Conservation (phyloP, 2,888 invertebrate genomes). For the Polymixis lichenea region DNA sequence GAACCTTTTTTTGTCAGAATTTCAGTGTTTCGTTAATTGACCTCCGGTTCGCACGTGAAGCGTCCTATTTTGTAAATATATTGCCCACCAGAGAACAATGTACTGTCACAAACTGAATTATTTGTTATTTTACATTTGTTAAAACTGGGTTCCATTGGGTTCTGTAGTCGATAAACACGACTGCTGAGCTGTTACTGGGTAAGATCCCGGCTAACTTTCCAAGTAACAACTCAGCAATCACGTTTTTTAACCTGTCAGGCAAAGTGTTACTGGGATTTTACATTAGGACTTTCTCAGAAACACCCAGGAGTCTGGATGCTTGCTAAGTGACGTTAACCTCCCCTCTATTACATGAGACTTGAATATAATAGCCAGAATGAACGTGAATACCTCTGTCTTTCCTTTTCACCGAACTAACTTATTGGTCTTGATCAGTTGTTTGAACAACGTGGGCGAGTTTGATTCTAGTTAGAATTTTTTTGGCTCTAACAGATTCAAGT, state of each 20-base stretch:
- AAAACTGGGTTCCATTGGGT: too few relatives aligned
- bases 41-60: slow-evolving; percentile 25
- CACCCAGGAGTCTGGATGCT: neutral
- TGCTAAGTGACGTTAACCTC: neutral
- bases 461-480: neutral
- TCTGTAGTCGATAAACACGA: too few relatives aligned
- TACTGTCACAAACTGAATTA: slow-evolving; percentile 18
- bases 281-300: neutral
- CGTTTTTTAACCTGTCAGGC: neutral
- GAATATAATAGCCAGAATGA: neutral
- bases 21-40: slow-evolving; percentile 54
- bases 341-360: neutral
- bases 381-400: neutral
- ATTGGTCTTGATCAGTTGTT: too few relatives aligned
- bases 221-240: too few relatives aligned
- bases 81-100: slow-evolving; percentile 42
- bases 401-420: neutral
- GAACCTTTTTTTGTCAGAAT: slow-evolving; percentile 23
- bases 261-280: neutral
- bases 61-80: slow-evolving; percentile 46
- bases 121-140: slow-evolving; percentile 20
- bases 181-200: neutral
- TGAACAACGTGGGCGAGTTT: too few relatives aligned
- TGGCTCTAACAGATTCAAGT: neutral
- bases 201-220: neutral